Percentiles rank a stretch among this genome's conserved stretches.
Evolutionary conservation across 2,797 vertebrate species (phyloP).

Genomic region (Buphagus erythrorhynchus): DNA sequence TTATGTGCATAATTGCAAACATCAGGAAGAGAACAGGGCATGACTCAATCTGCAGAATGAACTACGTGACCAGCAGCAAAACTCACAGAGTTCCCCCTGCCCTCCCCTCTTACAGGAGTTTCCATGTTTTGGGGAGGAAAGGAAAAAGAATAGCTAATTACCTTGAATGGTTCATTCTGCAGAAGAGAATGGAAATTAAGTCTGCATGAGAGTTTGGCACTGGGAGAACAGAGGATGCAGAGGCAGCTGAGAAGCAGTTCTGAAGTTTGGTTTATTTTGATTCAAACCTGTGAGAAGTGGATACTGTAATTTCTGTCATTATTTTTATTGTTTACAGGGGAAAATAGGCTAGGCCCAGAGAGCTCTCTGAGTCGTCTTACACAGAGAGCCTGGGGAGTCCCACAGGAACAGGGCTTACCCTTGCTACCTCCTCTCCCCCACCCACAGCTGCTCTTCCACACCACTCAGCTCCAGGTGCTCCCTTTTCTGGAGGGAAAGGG

Average conservation of each 20-base stretch:
- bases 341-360: background rate
- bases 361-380: background rate
- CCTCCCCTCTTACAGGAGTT: background rate
- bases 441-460: background rate
- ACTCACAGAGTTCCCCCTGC: background rate
- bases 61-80: slow-evolving; percentile 19
- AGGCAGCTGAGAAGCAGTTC: background rate
- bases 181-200: background rate
- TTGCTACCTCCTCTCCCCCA: background rate
- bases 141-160: slow-evolving; percentile 40
- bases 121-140: slow-evolving; percentile 20
- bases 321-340: background rate
- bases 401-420: background rate
- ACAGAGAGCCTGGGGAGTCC: background rate
- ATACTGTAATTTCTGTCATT: background rate
- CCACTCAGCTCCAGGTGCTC: background rate
- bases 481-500: background rate
- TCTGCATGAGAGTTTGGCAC: background rate
- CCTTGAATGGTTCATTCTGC: slow-evolving; percentile 13
- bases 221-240: background rate
- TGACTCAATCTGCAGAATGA: background rate
- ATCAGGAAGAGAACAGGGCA: background rate
- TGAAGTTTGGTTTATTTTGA: background rate
- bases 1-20: background rate
- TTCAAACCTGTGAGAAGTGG: background rate